A percentile compares a stretch with the other conserved stretches of the same genome.
phyloP scores from a whole-genome alignment of 2,888 invertebrate species.

The Cryptocephalus moraei region DNA sequence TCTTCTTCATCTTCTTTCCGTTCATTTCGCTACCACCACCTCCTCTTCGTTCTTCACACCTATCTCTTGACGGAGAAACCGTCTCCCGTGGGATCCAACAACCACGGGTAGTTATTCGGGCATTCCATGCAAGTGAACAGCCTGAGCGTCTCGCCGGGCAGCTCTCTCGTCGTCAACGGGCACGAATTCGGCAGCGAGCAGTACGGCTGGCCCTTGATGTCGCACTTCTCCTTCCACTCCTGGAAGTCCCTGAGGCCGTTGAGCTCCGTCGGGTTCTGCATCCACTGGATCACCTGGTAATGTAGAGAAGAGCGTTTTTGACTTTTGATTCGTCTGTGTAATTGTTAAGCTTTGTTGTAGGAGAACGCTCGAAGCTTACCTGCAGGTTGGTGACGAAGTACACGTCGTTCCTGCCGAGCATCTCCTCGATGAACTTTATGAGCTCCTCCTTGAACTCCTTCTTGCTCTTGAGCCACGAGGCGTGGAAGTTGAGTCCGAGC shows the following conservation, averaged over 20 bases:
- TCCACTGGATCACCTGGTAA: conserved; percentile 86
- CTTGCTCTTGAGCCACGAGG: conserved; percentile 90
- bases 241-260: conserved; percentile 81
- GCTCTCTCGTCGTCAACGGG: conserved; percentile 77
- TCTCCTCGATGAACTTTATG: conserved; percentile 88
- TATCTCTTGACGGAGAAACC: conserved; percentile 77
- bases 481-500: conserved; percentile 86
- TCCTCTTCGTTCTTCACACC: conserved; percentile 20
- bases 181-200: conserved; percentile 89
- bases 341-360: too few relatives aligned
- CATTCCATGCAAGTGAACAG: conserved; percentile 94
- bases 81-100: conserved; percentile 88
- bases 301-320: conserved; percentile 29
- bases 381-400: conserved; percentile 84
- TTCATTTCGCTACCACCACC: not conserved
- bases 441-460: conserved; percentile 86
- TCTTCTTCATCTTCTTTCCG: not conserved
- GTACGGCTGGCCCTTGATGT: conserved; percentile 86
- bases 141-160: conserved; percentile 85
- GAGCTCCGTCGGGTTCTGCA: conserved; percentile 87
- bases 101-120: conserved; percentile 92
- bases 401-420: conserved; percentile 79
- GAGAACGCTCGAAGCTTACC: not conserved
- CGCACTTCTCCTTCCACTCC: conserved; percentile 93
- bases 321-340: too few relatives aligned